Base-by-base conservation (phyloP, 2,113 vertebrate species). In the Prunella himalayana region DNA sequence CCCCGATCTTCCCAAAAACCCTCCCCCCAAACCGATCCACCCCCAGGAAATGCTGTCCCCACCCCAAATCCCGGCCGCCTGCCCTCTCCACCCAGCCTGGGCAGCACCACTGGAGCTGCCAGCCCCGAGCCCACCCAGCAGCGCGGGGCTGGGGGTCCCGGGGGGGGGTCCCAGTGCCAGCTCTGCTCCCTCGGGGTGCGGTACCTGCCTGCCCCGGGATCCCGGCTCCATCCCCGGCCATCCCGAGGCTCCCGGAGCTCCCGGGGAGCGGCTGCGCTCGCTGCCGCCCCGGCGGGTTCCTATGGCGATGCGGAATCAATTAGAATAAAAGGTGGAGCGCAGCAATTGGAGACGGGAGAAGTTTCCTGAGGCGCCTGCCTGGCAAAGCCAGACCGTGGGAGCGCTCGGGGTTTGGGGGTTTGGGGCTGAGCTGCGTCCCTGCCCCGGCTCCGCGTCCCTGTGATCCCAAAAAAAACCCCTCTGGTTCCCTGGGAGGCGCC, bases 241-340 rank as follows among this genome's bases (percentile, higher is more conserved):
- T 65, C 61, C 14, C 9, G 73, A 51, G 27, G 64, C 15, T 56
- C 73, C 13, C 10, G 83, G 80, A n/a, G 63, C 17, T 37, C 54
- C 6, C 22, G 9, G 86, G 86, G 83, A 69, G 92, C 82, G 71
- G 90, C 83, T 3, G 91, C 69, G 77, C 15, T 49, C 65, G 60
- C 96, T n/a, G 70, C 31, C 51, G 33, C 90, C 22, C 24, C 63
- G 76, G 87, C 77, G 50, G 94, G 96, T 96, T 97, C 96, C 97
- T 97, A 97, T 97, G 97, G 97, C 88, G 88, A 97, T 97, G 92
- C 86, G 37, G 95, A 86, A 75, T 44, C 84, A 17, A 94, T 96
- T 68, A 69, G 66, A 96, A 95, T 94, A 86, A 90, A 96, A 95
- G 94, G 96, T 94, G 93, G 92, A 97, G 95, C 90, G 31, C 88